phyloP scores from a whole-genome alignment of 2,113 vertebrate genomes.

The Petrocephalus microphthalmus region DNA sequence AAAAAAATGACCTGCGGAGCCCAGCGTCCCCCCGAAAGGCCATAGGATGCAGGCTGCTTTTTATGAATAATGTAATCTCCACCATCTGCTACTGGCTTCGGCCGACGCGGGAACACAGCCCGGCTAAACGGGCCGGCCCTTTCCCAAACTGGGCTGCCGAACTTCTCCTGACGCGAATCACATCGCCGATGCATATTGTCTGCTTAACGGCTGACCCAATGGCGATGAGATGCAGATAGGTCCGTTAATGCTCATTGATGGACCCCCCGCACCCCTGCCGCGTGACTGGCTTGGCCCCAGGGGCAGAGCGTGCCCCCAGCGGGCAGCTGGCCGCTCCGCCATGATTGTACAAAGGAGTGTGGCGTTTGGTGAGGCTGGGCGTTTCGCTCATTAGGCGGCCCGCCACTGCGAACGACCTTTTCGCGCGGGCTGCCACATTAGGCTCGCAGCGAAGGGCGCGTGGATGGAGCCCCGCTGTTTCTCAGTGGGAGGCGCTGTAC shows the following conservation, averaged over 20 bases:
- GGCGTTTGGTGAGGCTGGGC: not conserved
- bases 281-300: not conserved
- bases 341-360: not conserved
- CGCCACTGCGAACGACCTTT: not conserved
- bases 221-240: not conserved
- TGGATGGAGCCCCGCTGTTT: not conserved
- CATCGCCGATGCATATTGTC: not conserved
- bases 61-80: constrained; percentile 7
- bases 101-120: not conserved
- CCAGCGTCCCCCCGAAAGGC: not conserved
- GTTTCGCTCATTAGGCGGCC: not conserved
- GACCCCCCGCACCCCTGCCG: not conserved
- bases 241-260: not conserved
- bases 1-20: not conserved
- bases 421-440: not conserved
- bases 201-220: not conserved
- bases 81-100: not conserved
- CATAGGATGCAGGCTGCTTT: not conserved
- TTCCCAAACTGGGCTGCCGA: not conserved
- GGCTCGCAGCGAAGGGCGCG: constrained; percentile 4
- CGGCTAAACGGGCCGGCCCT: not conserved
- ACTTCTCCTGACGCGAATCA: not conserved
- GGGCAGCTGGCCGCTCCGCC: not conserved
- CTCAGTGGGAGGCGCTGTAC: not conserved
- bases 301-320: too few species aligned